Base-by-base conservation (phyloP, 1,140 invertebrate genomes). In the Cherax quadricarinatus region DNA sequence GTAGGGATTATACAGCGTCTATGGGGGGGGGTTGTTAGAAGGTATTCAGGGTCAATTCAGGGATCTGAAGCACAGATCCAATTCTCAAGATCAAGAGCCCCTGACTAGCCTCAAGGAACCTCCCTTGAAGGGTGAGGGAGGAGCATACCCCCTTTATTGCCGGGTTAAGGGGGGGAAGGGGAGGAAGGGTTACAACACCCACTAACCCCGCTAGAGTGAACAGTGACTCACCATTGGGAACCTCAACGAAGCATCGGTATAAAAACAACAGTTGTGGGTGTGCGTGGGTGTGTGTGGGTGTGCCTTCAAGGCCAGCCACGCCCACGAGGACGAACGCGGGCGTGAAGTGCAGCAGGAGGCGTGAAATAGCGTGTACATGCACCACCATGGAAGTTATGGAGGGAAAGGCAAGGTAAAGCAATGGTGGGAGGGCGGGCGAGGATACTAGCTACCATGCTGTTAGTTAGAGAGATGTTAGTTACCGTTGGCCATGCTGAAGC, bases 401-500 rank as follows among this genome's bases (percentile, higher is more conserved):
- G 66, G 12, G 21, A 18, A 83, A 18, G 48, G 81, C n/a, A 48
- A 30, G 81, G 14, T 48, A 81, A 21, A 48, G 79, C 9, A 51
- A 48, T n/a, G 57, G 6, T 24, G 49, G 53, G 80, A 51, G 80
- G n/a, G 51, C n/a, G 21, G 14, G 24, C 51, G 49, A 6, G 14
- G 4, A 12, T 24, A 51, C 51, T 12, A 2, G 16, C 49, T 6
- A 51, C 6, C 51, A 51, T 18, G 79, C 21, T 53, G 79, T 81
- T 49, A 49, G 24, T 12, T 6, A 41, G 24, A 30, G 49, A 79
- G 21, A 12, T 60, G 24, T 86, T 91, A 91, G 89, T 91, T 91
- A 91, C 89, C 89, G 89, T 91, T 91, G 89, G 89, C 73, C 75
- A 91, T 86, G 89, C 89, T 81, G 89, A 91, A 91, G 62, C 84